These are phyloP conservation scores for Willisornis vidua DNA, from an alignment of 2,113 vertebrate genomes.

Conservation along the genomic window DNA sequence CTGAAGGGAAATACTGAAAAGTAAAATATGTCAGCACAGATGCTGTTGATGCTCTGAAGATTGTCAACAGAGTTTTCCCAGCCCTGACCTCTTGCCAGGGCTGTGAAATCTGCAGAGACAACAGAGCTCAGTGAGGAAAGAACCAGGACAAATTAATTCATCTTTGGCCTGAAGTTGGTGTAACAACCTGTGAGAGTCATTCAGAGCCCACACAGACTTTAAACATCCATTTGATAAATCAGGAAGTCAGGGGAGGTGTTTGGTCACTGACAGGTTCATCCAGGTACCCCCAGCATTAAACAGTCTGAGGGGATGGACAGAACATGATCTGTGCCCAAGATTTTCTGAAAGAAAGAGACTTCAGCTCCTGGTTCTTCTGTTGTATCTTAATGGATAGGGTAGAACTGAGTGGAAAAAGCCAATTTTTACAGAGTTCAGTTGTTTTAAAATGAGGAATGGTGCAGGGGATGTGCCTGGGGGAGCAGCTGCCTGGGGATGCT, in stretches of 20 bases:
- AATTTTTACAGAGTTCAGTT: background rate
- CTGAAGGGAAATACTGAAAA: background rate
- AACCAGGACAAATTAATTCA: background rate
- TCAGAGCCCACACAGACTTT: background rate
- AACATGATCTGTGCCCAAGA: background rate
- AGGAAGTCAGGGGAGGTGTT: background rate
- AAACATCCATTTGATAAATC: background rate
- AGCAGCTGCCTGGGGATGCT: background rate
- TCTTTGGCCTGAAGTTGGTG: background rate
- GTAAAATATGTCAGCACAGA: background rate
- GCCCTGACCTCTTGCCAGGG: background rate
- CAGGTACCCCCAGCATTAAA: background rate
- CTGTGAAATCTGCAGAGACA: background rate
- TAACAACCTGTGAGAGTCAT: background rate
- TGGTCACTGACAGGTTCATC: background rate
- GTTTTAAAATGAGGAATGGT: accelerated
- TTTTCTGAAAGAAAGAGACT: background rate
- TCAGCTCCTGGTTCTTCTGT: background rate
- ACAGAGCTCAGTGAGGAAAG: background rate
- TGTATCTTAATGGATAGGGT: background rate
- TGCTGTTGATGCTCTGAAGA: background rate
- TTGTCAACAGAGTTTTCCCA: background rate
- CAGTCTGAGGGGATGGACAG: background rate
- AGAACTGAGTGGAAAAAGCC: background rate
- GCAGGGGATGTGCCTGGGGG: background rate